Conservation (phyloP, 2,888 invertebrate species). For the Dryococelus australis region DNA sequence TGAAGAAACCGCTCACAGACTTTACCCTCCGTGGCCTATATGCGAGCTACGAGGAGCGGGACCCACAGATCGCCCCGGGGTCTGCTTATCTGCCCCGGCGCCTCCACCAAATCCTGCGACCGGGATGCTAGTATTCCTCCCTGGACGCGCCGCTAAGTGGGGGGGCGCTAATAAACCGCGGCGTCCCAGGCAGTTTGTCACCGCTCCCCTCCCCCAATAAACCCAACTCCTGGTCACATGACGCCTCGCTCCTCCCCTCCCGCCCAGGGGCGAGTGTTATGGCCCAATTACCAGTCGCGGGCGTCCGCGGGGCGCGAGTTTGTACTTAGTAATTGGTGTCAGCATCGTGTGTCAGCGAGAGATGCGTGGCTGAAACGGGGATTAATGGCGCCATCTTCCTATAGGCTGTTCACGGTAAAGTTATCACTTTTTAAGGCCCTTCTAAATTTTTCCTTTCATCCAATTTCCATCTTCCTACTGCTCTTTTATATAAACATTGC, state of each 20-base stretch:
- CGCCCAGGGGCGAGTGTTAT: neutral
- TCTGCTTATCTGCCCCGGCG: neutral
- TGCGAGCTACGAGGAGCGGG: no score
- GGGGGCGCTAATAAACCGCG: neutral
- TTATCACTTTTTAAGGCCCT: no score
- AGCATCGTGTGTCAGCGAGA: neutral
- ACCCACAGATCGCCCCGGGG: neutral
- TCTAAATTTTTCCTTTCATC: no score
- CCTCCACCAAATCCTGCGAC: neutral
- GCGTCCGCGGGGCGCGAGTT: neutral
- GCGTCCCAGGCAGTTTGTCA: neutral
- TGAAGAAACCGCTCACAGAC: no score
- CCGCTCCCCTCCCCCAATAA: neutral
- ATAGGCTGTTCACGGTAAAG: no score
- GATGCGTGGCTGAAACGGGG: no score
- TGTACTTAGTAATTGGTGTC: neutral
- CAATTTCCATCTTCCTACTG: no score
- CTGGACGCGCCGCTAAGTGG: constrained; percentile 5
- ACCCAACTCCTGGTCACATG: neutral
- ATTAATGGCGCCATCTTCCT: no score
- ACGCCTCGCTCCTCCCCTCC: neutral
- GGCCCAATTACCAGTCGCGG: neutral
- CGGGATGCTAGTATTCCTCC: neutral
- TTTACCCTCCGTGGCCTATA: no score
- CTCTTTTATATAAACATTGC: no score